phyloP scores from a whole-genome alignment of 1,140 invertebrate species.

The Platyura marginata region DNA sequence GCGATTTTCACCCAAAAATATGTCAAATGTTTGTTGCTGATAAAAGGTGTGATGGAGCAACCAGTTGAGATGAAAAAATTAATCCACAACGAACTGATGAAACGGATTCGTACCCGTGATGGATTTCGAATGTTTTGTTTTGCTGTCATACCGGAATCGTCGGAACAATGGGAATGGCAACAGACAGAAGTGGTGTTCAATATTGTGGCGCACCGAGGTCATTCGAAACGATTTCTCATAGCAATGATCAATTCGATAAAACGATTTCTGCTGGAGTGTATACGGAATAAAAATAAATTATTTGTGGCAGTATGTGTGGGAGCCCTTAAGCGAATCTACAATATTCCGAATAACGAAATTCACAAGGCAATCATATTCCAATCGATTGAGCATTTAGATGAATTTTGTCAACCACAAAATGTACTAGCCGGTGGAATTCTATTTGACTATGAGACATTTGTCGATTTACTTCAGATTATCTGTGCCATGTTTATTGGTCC shows the following conservation, averaged over 20 bases:
- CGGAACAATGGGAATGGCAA: constrained; percentile 3
- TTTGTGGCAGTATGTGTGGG: constrained; percentile 10
- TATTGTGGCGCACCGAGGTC: constrained; percentile 12
- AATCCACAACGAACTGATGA: constrained; percentile 13
- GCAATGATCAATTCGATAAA: constrained; percentile 12
- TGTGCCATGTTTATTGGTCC: constrained; percentile 11
- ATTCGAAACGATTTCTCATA: constrained; percentile 6
- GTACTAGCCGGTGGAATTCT: constrained; percentile 14
- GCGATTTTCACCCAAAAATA: neutral
- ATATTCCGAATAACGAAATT: constrained; percentile 7
- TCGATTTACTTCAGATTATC: constrained; percentile 10
- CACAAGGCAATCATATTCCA: constrained; percentile 1
- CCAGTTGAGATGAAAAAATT: constrained; percentile 6
- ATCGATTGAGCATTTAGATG: constrained; percentile 4
- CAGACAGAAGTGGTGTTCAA: constrained; percentile 12
- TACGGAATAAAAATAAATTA: constrained; percentile 2
- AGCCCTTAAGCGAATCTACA: constrained; percentile 11
- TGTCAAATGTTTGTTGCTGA: constrained; percentile 10
- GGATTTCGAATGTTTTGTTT: constrained; percentile 14
- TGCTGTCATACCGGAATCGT: constrained; percentile 7
- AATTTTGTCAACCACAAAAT: constrained; percentile 8
- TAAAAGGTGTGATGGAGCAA: constrained; percentile 11
- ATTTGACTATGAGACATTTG: constrained; percentile 12
- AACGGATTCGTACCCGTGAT: constrained; percentile 7
- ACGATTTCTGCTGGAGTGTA: constrained; percentile 8